Base-by-base conservation (phyloP, 2,113 vertebrate species). In the Onychorhynchus coronatus region DNA sequence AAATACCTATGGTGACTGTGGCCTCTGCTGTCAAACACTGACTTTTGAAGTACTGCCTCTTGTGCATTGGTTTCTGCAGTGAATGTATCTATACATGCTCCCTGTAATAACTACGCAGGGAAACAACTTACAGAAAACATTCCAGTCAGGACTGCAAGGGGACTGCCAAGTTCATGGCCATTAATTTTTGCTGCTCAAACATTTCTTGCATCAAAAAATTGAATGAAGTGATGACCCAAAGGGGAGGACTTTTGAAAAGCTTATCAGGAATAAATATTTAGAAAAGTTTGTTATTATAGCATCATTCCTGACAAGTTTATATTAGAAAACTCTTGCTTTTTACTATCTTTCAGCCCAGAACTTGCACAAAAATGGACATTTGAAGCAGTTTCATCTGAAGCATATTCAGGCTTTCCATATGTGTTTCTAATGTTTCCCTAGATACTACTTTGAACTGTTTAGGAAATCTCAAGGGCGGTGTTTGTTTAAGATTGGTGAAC, bases 401-500 rank as follows among this genome's bases (percentile, higher is more conserved):
- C 3, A 5, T 79, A 71, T 67, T 91, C 86, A 80, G 71, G 68
- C 81, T 93, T 97, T 82, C 78, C 70, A 82, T 91, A 75, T 96
- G 41, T 42, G n/a, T 88, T 96, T 90, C 86, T 88, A 81, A 95
- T 91, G 44, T 95, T 94, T 95, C 96, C 93, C 92, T 74, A 93
- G 94, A 88, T 72, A 84, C 67, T 52, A 91, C 85, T 96, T 92
- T 72, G 84, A 95, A 92, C 91, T 91, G 92, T 93, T 93, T 85
- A 90, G 89, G 68, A 94, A 95, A 93, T 95, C 93, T 92, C 93
- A 82, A 89, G 88, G 89, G 49, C 0, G 8, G 23, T 81, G 84
- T 94, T 89, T 95, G 76, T 84, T 94, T 93, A 96, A 97, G 46
- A 85, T 46, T 90, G 87, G 46, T 97, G 95, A 97, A 85, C 39